Base-by-base conservation (phyloP, 2,113 vertebrate species). In the Epinephelus moara region DNA sequence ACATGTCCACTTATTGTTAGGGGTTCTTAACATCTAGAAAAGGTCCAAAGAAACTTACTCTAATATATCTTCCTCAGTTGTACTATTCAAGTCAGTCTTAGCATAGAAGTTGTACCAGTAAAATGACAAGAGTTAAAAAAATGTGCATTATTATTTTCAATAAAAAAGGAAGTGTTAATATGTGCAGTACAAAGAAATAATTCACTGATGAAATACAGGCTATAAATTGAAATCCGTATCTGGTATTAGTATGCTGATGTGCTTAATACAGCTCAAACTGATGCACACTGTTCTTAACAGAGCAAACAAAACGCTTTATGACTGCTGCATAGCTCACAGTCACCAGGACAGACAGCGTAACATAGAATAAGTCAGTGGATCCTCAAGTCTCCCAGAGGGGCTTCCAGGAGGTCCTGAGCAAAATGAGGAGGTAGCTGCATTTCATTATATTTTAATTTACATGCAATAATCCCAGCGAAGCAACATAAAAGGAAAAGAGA, bases 401-500 rank as follows among this genome's bases (percentile, higher is more conserved):
- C 56, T 59, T 81, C 61, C 72, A 68, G 61, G 69, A 60, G 79
- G 79, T 69, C 81, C 13, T 9, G 3, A 3, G 3, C 10, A 67
- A 70, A 84, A 89, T 56, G 25, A 75, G 67, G 62, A 78, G 30
- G 69, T 88, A 73, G 72, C 80, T 84, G 81, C 69, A 12, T 77
- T 75, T 78, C 60, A 88, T 88, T 88, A 78, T 19, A 74, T 81
- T 87, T 85, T 78, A 75, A 82, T 87, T 82, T 88, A 59, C 49
- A 40, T 25, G 81, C 61, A 79, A 62, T 85, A 88, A 70, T 87
- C 52, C 13, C 56, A 18, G 21, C 13, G 56, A 71, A 70, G 50
- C 55, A 75, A 82, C 70, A 79, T 70, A 17, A 78, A 85, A 76
- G 61, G 57, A 49, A 19, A 12, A 69, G 50, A 6, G 55, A 49